Evolutionary conservation across 2,888 invertebrate species (phyloP).

Genomic region (Sarcophaga carnaria): DNA sequence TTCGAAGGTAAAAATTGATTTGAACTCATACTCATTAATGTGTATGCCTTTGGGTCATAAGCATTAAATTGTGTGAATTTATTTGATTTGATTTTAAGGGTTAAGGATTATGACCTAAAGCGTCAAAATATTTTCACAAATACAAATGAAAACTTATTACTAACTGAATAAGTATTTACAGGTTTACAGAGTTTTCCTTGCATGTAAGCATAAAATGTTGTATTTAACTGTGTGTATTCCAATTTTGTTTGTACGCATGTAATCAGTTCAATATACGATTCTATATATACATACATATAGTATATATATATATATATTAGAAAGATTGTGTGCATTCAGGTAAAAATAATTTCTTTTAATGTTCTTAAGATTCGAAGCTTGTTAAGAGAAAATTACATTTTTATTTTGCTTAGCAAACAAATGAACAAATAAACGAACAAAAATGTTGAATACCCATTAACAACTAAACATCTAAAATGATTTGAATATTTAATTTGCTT

Average conservation of each 20-base stretch:
- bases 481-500: slow-evolving; percentile 75
- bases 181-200: too few species aligned
- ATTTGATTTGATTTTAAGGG: slow-evolving; percentile 12
- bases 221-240: too few species aligned
- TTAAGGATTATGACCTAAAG: slow-evolving; percentile 25
- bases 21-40: slow-evolving; percentile 6
- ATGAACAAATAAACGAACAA: not conserved
- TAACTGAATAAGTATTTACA: too few species aligned
- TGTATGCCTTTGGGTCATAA: not conserved
- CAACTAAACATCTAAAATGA: slow-evolving; percentile 69
- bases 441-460: not conserved
- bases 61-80: slow-evolving; percentile 15
- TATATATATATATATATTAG: not conserved
- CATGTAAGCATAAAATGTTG: too few species aligned
- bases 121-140: not conserved
- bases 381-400: slow-evolving; percentile 57
- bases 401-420: slow-evolving; percentile 59
- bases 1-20: slow-evolving; percentile 3
- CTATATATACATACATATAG: not conserved
- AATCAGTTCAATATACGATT: too few species aligned
- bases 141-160: slow-evolving; percentile 9
- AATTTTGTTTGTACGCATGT: too few species aligned
- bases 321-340: slow-evolving; percentile 15
- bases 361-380: slow-evolving; percentile 8
- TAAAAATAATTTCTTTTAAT: slow-evolving; percentile 42